phyloP scores from a whole-genome alignment of 2,113 vertebrate species.

The Apodemus sylvaticus region DNA sequence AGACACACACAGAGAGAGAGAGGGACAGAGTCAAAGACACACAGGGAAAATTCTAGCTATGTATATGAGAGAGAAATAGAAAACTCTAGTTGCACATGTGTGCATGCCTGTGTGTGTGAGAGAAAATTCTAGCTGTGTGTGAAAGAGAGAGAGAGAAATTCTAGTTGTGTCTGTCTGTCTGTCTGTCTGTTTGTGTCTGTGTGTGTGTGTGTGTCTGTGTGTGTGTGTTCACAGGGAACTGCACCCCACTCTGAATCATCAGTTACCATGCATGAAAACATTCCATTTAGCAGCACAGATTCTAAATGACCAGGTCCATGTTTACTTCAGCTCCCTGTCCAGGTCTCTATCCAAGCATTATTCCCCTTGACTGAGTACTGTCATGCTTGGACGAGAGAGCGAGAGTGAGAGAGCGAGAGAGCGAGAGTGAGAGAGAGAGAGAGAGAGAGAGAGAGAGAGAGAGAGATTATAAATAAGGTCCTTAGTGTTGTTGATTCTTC shows the following conservation, averaged over 20 bases:
- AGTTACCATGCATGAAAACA: not conserved
- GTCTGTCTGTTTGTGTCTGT: not conserved
- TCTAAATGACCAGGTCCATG: not conserved
- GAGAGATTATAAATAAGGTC: not conserved
- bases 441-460: too few relatives aligned
- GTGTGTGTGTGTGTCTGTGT: not conserved
- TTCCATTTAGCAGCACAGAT: not conserved
- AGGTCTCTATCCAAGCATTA: not conserved
- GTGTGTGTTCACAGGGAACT: accelerated
- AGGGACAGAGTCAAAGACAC: not conserved
- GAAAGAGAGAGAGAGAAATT: not conserved
- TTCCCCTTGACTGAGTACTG: not conserved
- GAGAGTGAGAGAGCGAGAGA: too few relatives aligned
- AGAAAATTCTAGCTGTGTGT: not conserved
- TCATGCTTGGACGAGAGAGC: not conserved
- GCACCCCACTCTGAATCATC: accelerated
- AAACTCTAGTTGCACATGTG: not conserved
- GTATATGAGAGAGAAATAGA: not conserved
- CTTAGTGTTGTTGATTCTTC: not conserved
- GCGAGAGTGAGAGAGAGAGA: too few relatives aligned
- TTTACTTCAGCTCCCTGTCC: not conserved
- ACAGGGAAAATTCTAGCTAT: not conserved
- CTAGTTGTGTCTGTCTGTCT: not conserved
- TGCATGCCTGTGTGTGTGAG: not conserved
- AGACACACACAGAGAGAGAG: not conserved